Evolutionary conservation across 1,140 invertebrate genomes (phyloP).

Genomic region (Theocolax elegans): DNA sequence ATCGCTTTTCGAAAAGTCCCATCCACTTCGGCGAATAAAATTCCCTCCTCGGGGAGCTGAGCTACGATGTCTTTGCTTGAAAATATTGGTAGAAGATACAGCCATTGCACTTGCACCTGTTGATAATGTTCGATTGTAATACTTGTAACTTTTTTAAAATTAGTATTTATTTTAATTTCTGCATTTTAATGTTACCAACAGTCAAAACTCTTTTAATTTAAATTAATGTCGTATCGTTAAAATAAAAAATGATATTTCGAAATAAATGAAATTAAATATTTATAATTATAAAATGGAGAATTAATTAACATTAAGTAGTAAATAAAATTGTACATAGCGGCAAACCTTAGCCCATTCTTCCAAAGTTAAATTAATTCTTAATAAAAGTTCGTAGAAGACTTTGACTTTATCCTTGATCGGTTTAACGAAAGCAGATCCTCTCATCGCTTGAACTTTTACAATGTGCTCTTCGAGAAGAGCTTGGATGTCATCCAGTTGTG

Average conservation of each 20-base stretch:
- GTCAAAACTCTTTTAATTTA: too few relatives aligned
- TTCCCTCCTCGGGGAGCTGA: conserved; percentile 92
- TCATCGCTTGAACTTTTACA: conserved; percentile 88
- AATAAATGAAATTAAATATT: too few relatives aligned
- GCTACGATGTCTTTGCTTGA: conserved; percentile 92
- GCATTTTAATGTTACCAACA: too few relatives aligned
- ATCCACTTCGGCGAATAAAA: conserved; percentile 81
- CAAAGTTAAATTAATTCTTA: conserved; percentile 81
- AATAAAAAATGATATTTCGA: too few relatives aligned
- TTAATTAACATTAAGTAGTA: too few relatives aligned
- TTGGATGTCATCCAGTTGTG: conserved; percentile 87
- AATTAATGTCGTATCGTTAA: too few relatives aligned
- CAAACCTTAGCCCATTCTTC: conserved; percentile 87
- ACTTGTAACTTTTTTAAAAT: too few relatives aligned
- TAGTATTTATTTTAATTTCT: too few relatives aligned
- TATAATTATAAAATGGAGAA: too few relatives aligned
- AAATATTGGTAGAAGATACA: conserved; percentile 94
- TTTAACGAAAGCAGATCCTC: conserved; percentile 91
- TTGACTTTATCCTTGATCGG: conserved; percentile 85
- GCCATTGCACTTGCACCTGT: conserved; percentile 82
- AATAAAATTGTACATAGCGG: too few relatives aligned
- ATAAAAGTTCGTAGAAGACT: conserved; percentile 85
- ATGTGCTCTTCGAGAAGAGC: conserved; percentile 89
- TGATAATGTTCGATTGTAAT: too few relatives aligned
- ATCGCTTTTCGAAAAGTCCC: conserved; percentile 84